phyloP scores from a whole-genome alignment of 2,888 invertebrate genomes.

The Heliconius sara region DNA sequence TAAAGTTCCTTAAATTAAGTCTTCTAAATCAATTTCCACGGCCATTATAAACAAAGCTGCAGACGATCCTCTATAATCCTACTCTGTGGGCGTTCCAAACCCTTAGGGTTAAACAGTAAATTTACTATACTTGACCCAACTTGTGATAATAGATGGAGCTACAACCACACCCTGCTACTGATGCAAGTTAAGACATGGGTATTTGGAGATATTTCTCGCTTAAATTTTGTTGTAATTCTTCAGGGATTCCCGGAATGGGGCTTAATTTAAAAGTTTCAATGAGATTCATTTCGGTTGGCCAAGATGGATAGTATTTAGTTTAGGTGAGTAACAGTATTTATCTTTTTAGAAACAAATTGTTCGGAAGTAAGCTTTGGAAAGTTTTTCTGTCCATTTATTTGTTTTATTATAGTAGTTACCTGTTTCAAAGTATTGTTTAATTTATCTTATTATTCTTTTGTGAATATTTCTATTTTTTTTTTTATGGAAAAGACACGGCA shows the following conservation, averaged over 20 bases:
- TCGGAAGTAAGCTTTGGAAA: conserved; percentile 3
- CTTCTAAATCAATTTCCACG: conserved; percentile 51
- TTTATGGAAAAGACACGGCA: too few species aligned
- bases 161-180: conserved; percentile 46
- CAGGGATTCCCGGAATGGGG: conserved; percentile 40
- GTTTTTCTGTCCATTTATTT: conserved; percentile 7
- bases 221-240: conserved; percentile 46
- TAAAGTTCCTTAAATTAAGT: conserved; percentile 48
- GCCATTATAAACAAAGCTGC: conserved; percentile 48
- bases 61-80: conserved; percentile 48
- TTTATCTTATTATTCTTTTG: not conserved
- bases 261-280: conserved; percentile 47
- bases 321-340: conserved; percentile 25
- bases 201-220: conserved; percentile 42
- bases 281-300: conserved; percentile 34
- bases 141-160: conserved; percentile 50
- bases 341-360: conserved; percentile 28
- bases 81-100: conserved; percentile 44
- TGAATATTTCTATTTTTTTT: not conserved
- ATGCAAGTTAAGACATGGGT: conserved; percentile 46
- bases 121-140: conserved; percentile 49
- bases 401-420: not conserved
- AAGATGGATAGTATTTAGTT: conserved; percentile 40
- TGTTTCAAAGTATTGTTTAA: conserved; percentile 6
- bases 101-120: conserved; percentile 48